Percentiles rank a stretch among this genome's conserved stretches.
Conservation (phyloP, 2,113 vertebrate genomes). For the Seriola dumerili region DNA sequence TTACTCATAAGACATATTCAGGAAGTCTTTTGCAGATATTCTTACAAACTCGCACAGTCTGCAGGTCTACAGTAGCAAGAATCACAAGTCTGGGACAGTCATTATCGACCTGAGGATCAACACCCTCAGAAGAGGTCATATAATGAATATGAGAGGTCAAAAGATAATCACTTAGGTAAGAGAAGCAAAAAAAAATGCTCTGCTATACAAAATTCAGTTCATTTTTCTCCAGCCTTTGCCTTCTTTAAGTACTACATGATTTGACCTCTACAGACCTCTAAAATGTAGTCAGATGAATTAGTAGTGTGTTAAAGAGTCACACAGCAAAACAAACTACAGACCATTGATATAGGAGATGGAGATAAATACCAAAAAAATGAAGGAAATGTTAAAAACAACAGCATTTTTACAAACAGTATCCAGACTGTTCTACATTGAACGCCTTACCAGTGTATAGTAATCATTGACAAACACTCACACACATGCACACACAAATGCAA, state of each 20-base stretch:
- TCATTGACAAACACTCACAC: neutral
- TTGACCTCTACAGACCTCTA: neutral
- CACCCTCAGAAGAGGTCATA: neutral
- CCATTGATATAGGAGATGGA: neutral
- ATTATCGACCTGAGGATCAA: neutral
- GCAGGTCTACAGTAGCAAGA: too few relatives aligned
- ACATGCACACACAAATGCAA: neutral
- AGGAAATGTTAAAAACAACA: neutral
- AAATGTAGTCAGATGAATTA: neutral
- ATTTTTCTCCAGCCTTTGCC: neutral
- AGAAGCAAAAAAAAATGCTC: neutral
- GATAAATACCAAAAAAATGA: neutral
- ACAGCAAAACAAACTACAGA: neutral
- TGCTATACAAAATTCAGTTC: neutral
- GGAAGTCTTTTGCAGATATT: neutral
- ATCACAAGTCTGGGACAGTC: too few relatives aligned
- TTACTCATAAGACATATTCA: neutral
- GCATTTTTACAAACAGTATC: neutral
- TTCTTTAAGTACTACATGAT: neutral
- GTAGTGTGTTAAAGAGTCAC: neutral
- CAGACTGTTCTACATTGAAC: neutral
- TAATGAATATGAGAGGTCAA: neutral
- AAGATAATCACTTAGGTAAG: neutral
- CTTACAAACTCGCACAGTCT: neutral
- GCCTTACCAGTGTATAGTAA: neutral